A percentile compares a stretch with the other conserved stretches of the same genome.
phyloP scores from a whole-genome alignment of 2,797 vertebrate genomes.

The Nothura maculosa region DNA sequence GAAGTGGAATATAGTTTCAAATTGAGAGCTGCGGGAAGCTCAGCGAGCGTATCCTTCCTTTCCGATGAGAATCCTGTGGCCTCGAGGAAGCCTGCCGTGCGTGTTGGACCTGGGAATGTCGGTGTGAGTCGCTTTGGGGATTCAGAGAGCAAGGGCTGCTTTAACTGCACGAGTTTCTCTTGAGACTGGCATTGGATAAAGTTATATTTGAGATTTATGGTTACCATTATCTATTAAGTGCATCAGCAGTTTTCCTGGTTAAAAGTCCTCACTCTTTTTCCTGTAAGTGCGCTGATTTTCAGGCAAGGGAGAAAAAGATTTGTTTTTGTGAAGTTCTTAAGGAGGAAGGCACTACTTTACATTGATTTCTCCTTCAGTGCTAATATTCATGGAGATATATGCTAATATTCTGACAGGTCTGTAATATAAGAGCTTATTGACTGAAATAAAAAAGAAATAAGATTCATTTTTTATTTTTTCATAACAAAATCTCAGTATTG shows the following conservation, averaged over 20 bases:
- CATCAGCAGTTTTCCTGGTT: neutral
- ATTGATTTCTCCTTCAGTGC: neutral
- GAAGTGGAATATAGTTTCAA: neutral
- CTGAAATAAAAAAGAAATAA: neutral
- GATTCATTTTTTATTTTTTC: neutral
- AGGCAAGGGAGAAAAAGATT: neutral
- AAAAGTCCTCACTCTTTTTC: neutral
- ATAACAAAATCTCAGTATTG: neutral
- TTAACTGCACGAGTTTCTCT: neutral
- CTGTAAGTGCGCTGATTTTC: neutral
- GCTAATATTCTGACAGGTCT: neutral
- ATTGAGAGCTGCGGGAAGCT: neutral
- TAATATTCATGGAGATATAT: neutral
- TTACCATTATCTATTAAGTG: neutral
- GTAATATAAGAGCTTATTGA: neutral
- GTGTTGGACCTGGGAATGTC: neutral
- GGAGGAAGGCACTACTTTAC: neutral
- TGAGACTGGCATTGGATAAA: neutral
- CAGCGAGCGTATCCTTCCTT: rapidly evolving
- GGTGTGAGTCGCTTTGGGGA: neutral
- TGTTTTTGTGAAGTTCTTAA: neutral
- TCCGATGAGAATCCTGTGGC: neutral
- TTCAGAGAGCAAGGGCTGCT: neutral
- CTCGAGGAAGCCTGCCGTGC: neutral
- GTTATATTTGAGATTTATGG: neutral